Evolutionary conservation across 2,113 vertebrate genomes (phyloP), one percentile per base, ranked within the genome.

Genomic region (Cottus gobio): DNA sequence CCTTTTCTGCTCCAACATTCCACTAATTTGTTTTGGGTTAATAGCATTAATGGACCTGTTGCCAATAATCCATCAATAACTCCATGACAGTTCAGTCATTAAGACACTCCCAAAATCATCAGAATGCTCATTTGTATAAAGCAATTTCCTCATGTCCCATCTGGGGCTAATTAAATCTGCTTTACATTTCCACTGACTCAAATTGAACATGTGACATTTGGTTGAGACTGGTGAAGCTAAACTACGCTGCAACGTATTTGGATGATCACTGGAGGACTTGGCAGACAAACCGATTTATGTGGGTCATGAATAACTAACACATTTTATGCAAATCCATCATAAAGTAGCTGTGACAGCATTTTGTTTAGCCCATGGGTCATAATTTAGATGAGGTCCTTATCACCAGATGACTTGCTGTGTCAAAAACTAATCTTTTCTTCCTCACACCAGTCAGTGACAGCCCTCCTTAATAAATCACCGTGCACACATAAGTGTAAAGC

Each of bases 311-410:
- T 75, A 65, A 22, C 36, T 42, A 79, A 82, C n/a, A 42, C 22
- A 70, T 75, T 78, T 80, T 54, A 83, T 83, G 66, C 69, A 78
- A 83, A 85, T 77, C 46, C 79, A 31, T 80, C 46, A 75, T 78
- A 82, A 81, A 46, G 63, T 28, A 31, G 44, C 63, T 6, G 7
- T 42, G 60, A 44, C 26, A 11, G 65, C 22, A n/a, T 64, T 77
- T 72, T 80, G 58, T 83, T 90, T 77, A 66, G 69, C 75, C 86
- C 71, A 67, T 46, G 69, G 84, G 79, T 85, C 79, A 83, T 75
- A 80, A 79, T 9, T 24, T 34, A 34, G 56, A 80, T 77, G 70
- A 73, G 54, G 66, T 75, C 44, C 66, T 73, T 52, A 77, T 75
- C 85, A 77, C 39, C 44, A 28, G 60, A 77, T 26, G 18, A 31